Evolutionary conservation across 2,113 vertebrate genomes (phyloP).

Genomic region (Nanorana parkeri): DNA sequence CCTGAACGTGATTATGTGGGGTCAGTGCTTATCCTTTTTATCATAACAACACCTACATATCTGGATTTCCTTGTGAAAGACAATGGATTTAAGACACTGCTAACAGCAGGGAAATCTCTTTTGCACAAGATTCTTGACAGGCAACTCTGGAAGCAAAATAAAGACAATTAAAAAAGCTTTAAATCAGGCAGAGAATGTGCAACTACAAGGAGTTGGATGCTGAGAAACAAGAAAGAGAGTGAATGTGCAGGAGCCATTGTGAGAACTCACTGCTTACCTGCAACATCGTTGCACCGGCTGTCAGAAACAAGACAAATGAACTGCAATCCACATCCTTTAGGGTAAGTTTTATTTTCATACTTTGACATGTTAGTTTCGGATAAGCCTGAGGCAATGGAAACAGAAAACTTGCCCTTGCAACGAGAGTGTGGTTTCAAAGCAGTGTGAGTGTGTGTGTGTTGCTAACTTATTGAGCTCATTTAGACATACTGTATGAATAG

Average conservation of each 20-base stretch:
- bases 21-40: constrained; percentile 60
- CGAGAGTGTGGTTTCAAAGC: not conserved
- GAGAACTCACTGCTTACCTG: constrained; percentile 67
- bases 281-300: constrained; percentile 65
- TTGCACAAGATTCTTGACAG: constrained; percentile 64
- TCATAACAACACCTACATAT: constrained; percentile 62
- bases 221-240: constrained; percentile 66
- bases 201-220: constrained; percentile 62
- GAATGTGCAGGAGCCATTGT: constrained; percentile 67
- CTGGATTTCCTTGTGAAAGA: constrained; percentile 61
- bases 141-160: constrained; percentile 54
- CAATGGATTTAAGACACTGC: constrained; percentile 61
- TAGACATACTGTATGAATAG: constrained; percentile 33
- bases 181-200: constrained; percentile 62
- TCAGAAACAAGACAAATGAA: constrained; percentile 66
- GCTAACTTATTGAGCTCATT: not conserved
- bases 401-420: not conserved
- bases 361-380: constrained; percentile 59
- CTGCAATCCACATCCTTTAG: constrained; percentile 68
- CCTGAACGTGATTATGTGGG: constrained; percentile 65
- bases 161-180: constrained; percentile 18
- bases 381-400: not conserved
- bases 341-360: constrained; percentile 73
- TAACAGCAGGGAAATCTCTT: constrained; percentile 54
- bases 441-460: not conserved